Evolutionary conservation across 2,888 invertebrate genomes (phyloP).

Genomic region (Drosophila kambysellisi): DNA sequence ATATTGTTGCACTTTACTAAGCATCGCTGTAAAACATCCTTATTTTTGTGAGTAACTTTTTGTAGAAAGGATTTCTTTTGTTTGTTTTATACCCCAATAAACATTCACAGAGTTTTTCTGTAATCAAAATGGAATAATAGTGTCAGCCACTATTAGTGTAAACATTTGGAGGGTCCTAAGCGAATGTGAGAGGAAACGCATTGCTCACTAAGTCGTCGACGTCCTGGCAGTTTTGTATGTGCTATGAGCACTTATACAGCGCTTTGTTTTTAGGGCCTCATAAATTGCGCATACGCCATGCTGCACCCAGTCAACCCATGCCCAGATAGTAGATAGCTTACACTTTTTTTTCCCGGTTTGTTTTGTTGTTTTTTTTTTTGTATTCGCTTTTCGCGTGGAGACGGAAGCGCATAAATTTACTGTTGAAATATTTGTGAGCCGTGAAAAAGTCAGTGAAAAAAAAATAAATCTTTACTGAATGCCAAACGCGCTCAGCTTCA

Average conservation of each 20-base stretch:
- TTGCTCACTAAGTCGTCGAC: conserved; percentile 42
- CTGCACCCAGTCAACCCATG: conserved; percentile 37
- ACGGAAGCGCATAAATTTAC: conserved; percentile 67
- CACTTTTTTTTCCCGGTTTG: conserved; percentile 18
- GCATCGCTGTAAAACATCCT: not conserved
- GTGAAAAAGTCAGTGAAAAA: conserved; percentile 50
- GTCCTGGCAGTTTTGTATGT: conserved; percentile 18
- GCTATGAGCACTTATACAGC: conserved; percentile 43
- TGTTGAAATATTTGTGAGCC: conserved; percentile 71
- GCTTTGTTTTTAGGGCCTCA: conserved; percentile 70
- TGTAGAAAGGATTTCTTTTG: not conserved
- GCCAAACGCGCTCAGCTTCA: conserved; percentile 19
- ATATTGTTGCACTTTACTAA: not conserved
- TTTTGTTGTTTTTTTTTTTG: conserved; percentile 4
- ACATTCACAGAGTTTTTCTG: not conserved
- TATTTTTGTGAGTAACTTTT: not conserved
- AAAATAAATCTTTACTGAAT: conserved; percentile 39
- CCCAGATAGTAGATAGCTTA: conserved; percentile 18
- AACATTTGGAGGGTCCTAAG: not conserved
- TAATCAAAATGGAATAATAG: conserved; percentile 4
- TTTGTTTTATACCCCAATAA: not conserved
- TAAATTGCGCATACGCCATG: conserved; percentile 75
- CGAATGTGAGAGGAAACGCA: conserved; percentile 9
- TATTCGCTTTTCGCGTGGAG: conserved; percentile 8
- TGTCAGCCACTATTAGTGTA: conserved; percentile 7